These are phyloP conservation scores for Coenobita brevimanus DNA, from an alignment of 1,140 invertebrate genomes.

Conservation along the genomic window DNA sequence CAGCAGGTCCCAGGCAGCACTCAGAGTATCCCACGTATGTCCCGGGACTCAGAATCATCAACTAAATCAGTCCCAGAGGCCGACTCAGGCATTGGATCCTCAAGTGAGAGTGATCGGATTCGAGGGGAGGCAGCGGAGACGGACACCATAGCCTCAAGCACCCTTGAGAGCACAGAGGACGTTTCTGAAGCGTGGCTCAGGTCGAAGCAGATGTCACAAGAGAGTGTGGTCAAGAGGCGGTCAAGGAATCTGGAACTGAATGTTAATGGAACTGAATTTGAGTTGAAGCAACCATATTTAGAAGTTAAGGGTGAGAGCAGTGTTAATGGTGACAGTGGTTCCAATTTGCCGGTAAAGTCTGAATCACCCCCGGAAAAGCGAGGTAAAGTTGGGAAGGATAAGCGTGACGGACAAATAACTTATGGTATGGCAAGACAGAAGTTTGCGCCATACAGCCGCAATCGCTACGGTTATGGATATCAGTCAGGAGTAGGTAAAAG, in stretches of 20 bases:
- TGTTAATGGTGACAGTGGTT: background rate
- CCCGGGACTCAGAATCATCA: slow-evolving; percentile 56
- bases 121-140: slow-evolving; percentile 29
- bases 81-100: slow-evolving; percentile 68
- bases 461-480: slow-evolving; percentile 42
- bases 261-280: slow-evolving; percentile 43
- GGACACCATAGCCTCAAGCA: slow-evolving; percentile 44
- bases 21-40: slow-evolving; percentile 26
- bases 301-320: slow-evolving; percentile 38
- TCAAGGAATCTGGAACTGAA: slow-evolving; percentile 27
- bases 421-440: slow-evolving; percentile 68
- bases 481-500: slow-evolving; percentile 9
- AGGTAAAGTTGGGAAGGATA: slow-evolving; percentile 19
- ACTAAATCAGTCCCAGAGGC: slow-evolving; percentile 54
- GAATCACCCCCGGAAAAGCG: background rate
- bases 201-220: slow-evolving; percentile 7
- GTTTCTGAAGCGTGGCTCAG: slow-evolving; percentile 65
- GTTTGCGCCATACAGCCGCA: slow-evolving; percentile 62
- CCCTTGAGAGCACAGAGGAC: slow-evolving; percentile 43
- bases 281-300: slow-evolving; percentile 33
- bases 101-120: slow-evolving; percentile 65
- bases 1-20: background rate
- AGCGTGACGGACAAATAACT: slow-evolving; percentile 52
- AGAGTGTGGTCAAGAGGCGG: background rate
- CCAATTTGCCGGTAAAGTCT: background rate